A percentile compares a stretch with the other conserved stretches of the same genome.
phyloP scores from a whole-genome alignment of 2,888 invertebrate species.

The Xylophagus ater region DNA sequence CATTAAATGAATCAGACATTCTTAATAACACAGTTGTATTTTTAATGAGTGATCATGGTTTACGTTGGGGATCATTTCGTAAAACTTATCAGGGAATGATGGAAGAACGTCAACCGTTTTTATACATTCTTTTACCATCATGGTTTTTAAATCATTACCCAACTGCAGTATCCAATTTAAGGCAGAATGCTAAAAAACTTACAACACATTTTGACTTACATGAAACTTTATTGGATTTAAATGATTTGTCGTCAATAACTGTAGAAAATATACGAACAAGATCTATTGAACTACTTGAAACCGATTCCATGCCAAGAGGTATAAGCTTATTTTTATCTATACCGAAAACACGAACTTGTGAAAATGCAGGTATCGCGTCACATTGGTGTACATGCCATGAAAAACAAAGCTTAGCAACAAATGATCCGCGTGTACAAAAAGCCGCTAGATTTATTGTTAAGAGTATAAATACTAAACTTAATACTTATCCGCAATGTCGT shows the following conservation, averaged over 20 bases:
- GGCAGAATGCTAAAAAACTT: constrained; percentile 54
- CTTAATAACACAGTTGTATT: constrained; percentile 58
- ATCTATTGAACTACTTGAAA: constrained; percentile 31
- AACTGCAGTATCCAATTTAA: constrained; percentile 51
- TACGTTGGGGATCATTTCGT: constrained; percentile 74
- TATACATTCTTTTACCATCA: constrained; percentile 59
- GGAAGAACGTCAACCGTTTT: constrained; percentile 78
- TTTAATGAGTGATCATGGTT: constrained; percentile 81
- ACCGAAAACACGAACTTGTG: constrained; percentile 61
- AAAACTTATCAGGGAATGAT: constrained; percentile 71
- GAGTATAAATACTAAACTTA: constrained; percentile 53
- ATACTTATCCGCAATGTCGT: constrained; percentile 53
- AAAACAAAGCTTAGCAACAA: constrained; percentile 45
- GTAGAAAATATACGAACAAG: constrained; percentile 35
- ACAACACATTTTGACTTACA: constrained; percentile 78
- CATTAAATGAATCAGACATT: constrained; percentile 20
- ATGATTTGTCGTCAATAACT: constrained; percentile 42
- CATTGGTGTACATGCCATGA: constrained; percentile 86
- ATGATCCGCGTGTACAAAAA: constrained; percentile 43
- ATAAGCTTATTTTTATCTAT: constrained; percentile 70
- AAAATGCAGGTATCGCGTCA: constrained; percentile 61
- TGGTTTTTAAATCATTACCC: constrained; percentile 56
- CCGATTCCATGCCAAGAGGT: constrained; percentile 44
- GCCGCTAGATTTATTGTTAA: constrained; percentile 51
- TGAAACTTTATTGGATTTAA: constrained; percentile 62